Percentiles rank a stretch among this genome's conserved stretches.
phyloP scores from a whole-genome alignment of 2,888 invertebrate genomes.

The Drosophila histrio region DNA sequence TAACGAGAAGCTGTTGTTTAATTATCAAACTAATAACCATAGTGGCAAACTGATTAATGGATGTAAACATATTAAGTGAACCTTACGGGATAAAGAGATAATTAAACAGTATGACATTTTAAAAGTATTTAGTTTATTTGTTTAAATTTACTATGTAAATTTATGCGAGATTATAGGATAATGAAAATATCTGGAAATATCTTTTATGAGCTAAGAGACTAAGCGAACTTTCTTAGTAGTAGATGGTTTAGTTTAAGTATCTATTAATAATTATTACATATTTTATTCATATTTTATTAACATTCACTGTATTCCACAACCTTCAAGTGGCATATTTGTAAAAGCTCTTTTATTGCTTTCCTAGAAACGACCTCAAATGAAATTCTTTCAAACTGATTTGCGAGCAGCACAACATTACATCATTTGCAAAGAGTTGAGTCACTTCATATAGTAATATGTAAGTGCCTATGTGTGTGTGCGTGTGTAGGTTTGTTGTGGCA shows the following conservation, averaged over 20 bases:
- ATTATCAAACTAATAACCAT: too few species aligned
- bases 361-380: constrained; percentile 40
- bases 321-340: neutral
- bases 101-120: neutral
- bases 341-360: neutral
- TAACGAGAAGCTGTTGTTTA: neutral
- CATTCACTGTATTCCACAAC: neutral
- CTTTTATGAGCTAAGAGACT: too few species aligned
- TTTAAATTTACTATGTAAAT: neutral
- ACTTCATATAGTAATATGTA: constrained; percentile 21
- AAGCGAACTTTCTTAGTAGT: too few species aligned
- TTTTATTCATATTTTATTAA: too few species aligned
- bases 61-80: neutral
- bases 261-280: neutral
- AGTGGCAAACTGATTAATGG: neutral
- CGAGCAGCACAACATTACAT: constrained; percentile 55
- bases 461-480: neutral
- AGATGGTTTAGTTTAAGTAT: neutral
- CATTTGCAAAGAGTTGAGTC: constrained; percentile 63
- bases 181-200: too few species aligned
- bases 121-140: neutral
- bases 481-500: constrained; percentile 36
- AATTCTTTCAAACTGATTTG: constrained; percentile 56
- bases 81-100: neutral
- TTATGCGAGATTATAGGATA: too few species aligned